Base-by-base conservation (phyloP, 2,888 invertebrate genomes). In the Scelioninae gen. 2 region DNA sequence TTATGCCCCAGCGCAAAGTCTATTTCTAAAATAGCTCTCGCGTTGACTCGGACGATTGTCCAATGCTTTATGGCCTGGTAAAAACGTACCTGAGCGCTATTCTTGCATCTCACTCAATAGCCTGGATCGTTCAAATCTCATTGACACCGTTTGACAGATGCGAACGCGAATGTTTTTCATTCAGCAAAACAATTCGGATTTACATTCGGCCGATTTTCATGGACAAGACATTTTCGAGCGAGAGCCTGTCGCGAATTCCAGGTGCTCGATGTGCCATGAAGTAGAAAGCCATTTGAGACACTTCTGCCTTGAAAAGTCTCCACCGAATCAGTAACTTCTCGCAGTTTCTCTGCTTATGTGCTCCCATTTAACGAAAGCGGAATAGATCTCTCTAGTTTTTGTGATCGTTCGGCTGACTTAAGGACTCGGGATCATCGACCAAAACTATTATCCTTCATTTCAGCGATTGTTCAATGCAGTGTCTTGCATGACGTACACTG, bases 221-320 rank as follows among this genome's bases (percentile, higher is more conserved):
- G 46, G 50, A 50, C 15, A 58, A 43, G 41, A 48, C 31, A 55
- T 55, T 58, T 65, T 48, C 65, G 46, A 22, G 11, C 46, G 53
- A 65, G 58, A 50, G 50, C 19, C 57, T 15, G 61, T 60, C 37
- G 50, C 52, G 53, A 71, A 77, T 77, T 76, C 77, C 77, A 67
- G 71, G 45, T 64, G 76, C 64, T 74, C 76, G 75, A 71, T 75
- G 71, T 70, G 77, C 76, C 76, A 63, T 77, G 73, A 77, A 77
- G 71, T 75, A 77, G 77, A 76, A 76, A 77, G 77, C 76, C 55
- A 52, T 73, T 64, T 57, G 73, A 64, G 67, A 73, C 61, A 73
- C 73, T 67, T 67, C 72, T 72, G 60, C 61, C 60, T 60, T 61
- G 67, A 65, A 67, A 61, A 61, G 48, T 72, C 35, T 52, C 53